Percentiles rank a stretch among this genome's conserved stretches.
These are phyloP conservation scores for Nineta flava DNA, from an alignment of 2,888 invertebrate species.

Conservation along the genomic window DNA sequence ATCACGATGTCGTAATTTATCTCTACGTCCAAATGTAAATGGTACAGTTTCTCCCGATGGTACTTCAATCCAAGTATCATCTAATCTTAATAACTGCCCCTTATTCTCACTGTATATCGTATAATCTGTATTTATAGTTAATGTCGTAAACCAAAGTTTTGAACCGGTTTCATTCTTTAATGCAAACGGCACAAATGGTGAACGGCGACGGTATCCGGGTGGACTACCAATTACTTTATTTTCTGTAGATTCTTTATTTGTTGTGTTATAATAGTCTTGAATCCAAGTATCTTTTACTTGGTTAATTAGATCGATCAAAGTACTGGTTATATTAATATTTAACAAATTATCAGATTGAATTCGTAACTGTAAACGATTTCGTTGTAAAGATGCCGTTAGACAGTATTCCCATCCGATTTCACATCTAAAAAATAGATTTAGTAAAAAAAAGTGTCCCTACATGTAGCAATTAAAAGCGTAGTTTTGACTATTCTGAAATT, in stretches of 20 bases:
- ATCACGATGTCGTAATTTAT: conserved; percentile 51
- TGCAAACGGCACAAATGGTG: conserved; percentile 90
- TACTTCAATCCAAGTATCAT: conserved; percentile 53
- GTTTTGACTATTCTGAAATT: too few species aligned
- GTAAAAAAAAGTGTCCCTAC: background rate
- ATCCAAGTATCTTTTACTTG: conserved; percentile 78
- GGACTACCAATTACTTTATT: conserved; percentile 25
- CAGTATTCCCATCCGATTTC: conserved; percentile 52
- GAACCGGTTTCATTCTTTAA: conserved; percentile 85
- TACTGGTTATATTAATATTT: conserved; percentile 77
- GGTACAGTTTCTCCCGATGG: conserved; percentile 61
- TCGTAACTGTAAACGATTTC: conserved; percentile 43
- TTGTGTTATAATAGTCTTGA: conserved; percentile 49
- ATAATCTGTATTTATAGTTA: conserved; percentile 52
- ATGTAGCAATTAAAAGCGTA: too few species aligned
- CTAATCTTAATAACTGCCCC: conserved; percentile 18
- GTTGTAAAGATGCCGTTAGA: conserved; percentile 35
- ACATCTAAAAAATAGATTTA: conserved; percentile 29
- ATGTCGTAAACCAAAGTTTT: conserved; percentile 69
- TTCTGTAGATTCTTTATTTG: conserved; percentile 8
- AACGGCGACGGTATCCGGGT: conserved; percentile 51
- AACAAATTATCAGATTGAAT: conserved; percentile 56
- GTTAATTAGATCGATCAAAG: conserved; percentile 66
- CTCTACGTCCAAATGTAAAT: conserved; percentile 70
- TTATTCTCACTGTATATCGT: conserved; percentile 14